A percentile compares a stretch with the other conserved stretches of the same genome.
phyloP scores from a whole-genome alignment of 30 jellyfish, hydroid and myxozoan species.

The Clytia hemisphaerica region DNA sequence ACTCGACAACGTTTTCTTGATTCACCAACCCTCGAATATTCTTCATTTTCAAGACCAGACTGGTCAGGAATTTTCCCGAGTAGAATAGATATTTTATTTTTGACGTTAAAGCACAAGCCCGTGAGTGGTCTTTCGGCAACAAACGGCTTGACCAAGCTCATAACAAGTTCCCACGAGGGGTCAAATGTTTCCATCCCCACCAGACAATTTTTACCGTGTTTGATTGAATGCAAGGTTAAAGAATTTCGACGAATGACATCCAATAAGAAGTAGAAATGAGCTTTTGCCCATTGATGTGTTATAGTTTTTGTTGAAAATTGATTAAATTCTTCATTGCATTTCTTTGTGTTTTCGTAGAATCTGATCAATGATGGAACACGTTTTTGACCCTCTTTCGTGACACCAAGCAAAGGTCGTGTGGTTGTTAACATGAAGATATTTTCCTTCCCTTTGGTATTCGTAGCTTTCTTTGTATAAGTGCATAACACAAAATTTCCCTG shows the following conservation, averaged over 20 bases:
- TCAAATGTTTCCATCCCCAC: not conserved
- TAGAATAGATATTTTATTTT: not conserved
- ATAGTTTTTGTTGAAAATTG: conserved; percentile 16
- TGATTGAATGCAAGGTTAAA: conserved; percentile 20
- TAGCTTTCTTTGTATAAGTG: not conserved
- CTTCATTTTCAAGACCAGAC: not conserved
- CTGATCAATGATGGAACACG: conserved; percentile 30
- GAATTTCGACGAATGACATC: conserved; percentile 31
- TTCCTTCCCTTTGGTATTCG: conserved; percentile 30
- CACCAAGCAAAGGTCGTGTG: conserved; percentile 35
- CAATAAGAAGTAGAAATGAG: conserved; percentile 20
- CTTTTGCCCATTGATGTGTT: conserved; percentile 33
- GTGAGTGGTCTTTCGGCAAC: not conserved
- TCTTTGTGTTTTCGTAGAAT: conserved; percentile 35
- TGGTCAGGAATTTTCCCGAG: not conserved
- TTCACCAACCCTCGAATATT: conserved; percentile 1
- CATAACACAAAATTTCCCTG: conserved; percentile 40
- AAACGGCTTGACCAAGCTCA: not conserved
- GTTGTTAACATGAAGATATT: conserved; percentile 36
- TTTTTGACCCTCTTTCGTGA: conserved; percentile 28
- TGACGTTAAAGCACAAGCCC: not conserved
- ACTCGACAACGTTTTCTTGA: conserved; percentile 15
- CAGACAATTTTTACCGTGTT: conserved; percentile 15
- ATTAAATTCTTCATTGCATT: conserved; percentile 31
- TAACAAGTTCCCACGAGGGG: not conserved